Evolutionary conservation across 2,888 invertebrate genomes (phyloP).

Genomic region (Hemithea aestivaria): DNA sequence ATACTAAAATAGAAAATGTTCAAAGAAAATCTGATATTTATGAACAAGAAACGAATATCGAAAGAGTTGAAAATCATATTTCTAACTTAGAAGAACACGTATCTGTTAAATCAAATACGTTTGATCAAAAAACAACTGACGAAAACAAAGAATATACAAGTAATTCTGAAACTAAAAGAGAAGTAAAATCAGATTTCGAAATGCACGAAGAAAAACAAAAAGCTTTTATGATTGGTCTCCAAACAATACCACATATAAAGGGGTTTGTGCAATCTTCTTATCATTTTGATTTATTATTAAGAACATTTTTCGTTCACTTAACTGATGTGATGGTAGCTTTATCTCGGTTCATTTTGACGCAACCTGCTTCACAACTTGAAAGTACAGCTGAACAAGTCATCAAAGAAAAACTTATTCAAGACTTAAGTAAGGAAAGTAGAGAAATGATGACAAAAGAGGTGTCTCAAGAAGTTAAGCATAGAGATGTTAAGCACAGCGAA

Average conservation of each 20-base stretch:
- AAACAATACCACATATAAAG: conserved; percentile 62
- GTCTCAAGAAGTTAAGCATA: neutral
- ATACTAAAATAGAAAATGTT: conserved; percentile 1
- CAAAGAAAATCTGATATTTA: conserved; percentile 10
- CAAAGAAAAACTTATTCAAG: conserved; percentile 25
- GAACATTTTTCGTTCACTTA: conserved; percentile 67
- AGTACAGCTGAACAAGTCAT: conserved; percentile 22
- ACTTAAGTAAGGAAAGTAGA: conserved; percentile 11
- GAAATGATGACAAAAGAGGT: conserved; percentile 14
- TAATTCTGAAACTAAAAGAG: conserved; percentile 7
- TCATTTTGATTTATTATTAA: conserved; percentile 56
- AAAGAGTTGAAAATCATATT: neutral
- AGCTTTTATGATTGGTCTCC: conserved; percentile 53
- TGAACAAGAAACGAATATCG: neutral
- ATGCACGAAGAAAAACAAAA: conserved; percentile 45
- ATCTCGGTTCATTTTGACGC: conserved; percentile 55
- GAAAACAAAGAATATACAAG: too few species aligned
- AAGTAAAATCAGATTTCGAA: conserved; percentile 5
- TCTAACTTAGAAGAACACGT: neutral
- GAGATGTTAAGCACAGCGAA: conserved; percentile 1
- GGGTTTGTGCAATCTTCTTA: conserved; percentile 50
- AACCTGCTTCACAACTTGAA: conserved; percentile 36
- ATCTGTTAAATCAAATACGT: conserved; percentile 5
- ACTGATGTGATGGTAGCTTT: conserved; percentile 72
- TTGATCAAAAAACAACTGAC: conserved; percentile 14